These are phyloP conservation scores for Trachelus iudaicus DNA, from an alignment of 2,888 invertebrate genomes.

Conservation along the genomic window DNA sequence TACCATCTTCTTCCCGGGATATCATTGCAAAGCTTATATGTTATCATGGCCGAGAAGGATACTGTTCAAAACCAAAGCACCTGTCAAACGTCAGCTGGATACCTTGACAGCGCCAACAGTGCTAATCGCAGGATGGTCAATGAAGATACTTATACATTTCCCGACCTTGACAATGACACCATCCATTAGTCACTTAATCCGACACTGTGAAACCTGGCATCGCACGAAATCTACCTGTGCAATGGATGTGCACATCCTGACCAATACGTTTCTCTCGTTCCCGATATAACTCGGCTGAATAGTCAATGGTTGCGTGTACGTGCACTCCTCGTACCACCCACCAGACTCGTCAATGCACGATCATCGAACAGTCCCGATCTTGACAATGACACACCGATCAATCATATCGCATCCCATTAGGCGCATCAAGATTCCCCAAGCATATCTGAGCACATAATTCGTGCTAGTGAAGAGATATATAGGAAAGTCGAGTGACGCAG, in stretches of 20 bases:
- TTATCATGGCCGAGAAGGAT: neutral
- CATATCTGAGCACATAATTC: neutral
- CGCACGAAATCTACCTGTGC: neutral
- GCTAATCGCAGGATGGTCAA: neutral
- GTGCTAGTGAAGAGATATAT: slow-evolving; percentile 11
- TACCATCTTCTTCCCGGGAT: neutral
- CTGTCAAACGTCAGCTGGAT: neutral
- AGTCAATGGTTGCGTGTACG: neutral
- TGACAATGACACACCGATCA: too few relatives aligned
- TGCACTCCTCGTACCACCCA: neutral
- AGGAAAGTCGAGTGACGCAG: neutral
- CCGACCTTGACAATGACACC: neutral
- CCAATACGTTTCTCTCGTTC: too few relatives aligned
- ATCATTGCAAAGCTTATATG: neutral
- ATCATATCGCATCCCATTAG: neutral
- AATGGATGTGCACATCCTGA: neutral
- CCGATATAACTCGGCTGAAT: neutral
- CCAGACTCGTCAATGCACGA: neutral
- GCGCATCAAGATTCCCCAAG: neutral
- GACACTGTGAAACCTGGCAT: neutral
- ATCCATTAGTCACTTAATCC: neutral
- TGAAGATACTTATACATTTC: neutral
- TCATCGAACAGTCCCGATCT: neutral
- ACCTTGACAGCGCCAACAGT: neutral
- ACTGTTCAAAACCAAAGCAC: neutral